Evolutionary conservation across 2,888 invertebrate species (phyloP), one percentile per base, ranked within the genome.

Genomic region (Cryptocephalus moraei): DNA sequence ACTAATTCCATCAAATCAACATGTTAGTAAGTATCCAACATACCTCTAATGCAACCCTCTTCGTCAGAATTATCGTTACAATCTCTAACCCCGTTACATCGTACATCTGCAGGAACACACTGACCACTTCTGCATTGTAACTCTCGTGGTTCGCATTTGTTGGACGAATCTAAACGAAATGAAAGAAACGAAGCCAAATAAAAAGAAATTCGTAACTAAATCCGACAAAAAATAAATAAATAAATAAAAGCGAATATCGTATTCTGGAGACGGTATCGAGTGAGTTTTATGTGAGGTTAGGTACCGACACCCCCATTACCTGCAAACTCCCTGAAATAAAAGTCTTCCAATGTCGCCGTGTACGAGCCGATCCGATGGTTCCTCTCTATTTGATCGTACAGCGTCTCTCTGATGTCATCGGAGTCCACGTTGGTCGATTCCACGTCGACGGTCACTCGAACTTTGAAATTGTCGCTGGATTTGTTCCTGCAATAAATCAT

Each of bases 361-460:
- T 77, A 69, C 8, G 64, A 62, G 32, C 81, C 82, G 36, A 82
- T 64, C 39, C 73, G 65, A 53, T 79, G 73, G 3, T 66, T 72
- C 32, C 69, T 67, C 32, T 66, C 66, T 51, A 86, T 77, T 60
- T 81, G 79, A n/a, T 75, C 68, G 43, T 73, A 72, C 4, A 88
- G 67, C 1, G 75, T 66, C 3, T 73, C 63, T 31, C 69, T 70
- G 38, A 71, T 70, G 3, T 73, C 63, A 34, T 69, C 68, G 8
- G 74, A 65, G 9, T 75, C 75, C 53, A 81, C 73, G 43, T 76
- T 75, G 10, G 78, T 76, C 1, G 83, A 80, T 8, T 79, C 78
- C 45, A 88, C 72, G 64, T 87, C 86, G 51, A 86, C 66, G 0
- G 82, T 82, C 14, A 82, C 82, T 62, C 78, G 77, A 45, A 78